Conservation (phyloP, 2,797 vertebrate genomes). For the Apogon hyalosoma region DNA sequence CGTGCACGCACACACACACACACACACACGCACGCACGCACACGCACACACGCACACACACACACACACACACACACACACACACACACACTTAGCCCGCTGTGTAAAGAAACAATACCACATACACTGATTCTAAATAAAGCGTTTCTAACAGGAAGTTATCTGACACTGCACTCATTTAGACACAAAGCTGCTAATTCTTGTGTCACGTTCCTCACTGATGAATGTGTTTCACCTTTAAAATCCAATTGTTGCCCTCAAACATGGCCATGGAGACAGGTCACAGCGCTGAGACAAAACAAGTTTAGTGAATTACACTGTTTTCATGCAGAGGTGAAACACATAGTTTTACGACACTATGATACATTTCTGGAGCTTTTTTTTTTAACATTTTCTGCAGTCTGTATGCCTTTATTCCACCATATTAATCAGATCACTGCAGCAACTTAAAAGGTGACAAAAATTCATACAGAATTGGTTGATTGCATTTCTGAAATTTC, state of each 20-base stretch:
- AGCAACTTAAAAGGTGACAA: neutral
- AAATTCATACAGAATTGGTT: neutral
- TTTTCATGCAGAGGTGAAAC: neutral
- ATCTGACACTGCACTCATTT: constrained; percentile 5
- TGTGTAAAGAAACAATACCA: constrained; percentile 15
- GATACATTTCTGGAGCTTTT: neutral
- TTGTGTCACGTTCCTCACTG: constrained; percentile 19
- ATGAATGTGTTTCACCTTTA: constrained; percentile 5
- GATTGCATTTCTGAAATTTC: neutral
- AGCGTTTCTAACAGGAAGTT: neutral
- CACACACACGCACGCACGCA: no score
- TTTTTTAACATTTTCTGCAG: neutral
- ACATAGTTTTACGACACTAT: neutral
- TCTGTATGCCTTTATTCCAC: constrained; percentile 1
- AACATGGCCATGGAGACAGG: constrained; percentile 1
- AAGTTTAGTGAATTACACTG: constrained; percentile 16
- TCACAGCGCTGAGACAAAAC: constrained; percentile 18
- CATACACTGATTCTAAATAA: constrained; percentile 4
- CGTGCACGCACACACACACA: no score
- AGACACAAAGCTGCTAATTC: constrained; percentile 17
- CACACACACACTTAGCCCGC: neutral
- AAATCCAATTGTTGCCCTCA: constrained; percentile 4
- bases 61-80: constrained; percentile 1
- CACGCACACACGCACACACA: no score
- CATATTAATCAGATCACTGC: neutral